Evolutionary conservation across 2,113 vertebrate species (phyloP).

Genomic region (Gila orcuttii): DNA sequence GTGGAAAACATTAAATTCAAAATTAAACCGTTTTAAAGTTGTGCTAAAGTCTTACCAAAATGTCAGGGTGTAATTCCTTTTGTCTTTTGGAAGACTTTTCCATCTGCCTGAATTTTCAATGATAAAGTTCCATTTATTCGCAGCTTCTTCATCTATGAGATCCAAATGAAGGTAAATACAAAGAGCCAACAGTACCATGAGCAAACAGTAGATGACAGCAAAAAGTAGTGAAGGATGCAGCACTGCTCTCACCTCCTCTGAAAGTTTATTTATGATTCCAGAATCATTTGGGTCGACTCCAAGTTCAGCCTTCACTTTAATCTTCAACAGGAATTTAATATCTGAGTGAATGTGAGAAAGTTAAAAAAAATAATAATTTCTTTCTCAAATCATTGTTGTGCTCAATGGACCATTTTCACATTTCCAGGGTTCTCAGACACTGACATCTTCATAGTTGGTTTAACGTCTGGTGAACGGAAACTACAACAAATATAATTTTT

Average conservation of each 20-base stretch:
- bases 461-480: too few species aligned
- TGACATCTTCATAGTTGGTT: too few species aligned
- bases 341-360: not conserved
- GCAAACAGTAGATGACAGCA: not conserved
- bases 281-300: not conserved
- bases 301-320: not conserved
- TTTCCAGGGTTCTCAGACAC: too few species aligned
- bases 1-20: not conserved
- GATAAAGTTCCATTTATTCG: not conserved
- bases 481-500: too few species aligned
- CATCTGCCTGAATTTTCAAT: not conserved
- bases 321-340: not conserved
- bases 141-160: not conserved
- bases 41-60: not conserved
- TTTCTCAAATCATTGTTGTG: not conserved
- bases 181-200: not conserved
- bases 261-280: not conserved
- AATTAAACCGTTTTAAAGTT: not conserved
- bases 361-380: accelerated
- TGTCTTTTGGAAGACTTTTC: not conserved
- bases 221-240: not conserved
- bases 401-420: too few species aligned
- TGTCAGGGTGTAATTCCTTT: not conserved
- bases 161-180: not conserved
- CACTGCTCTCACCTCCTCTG: slow-evolving; percentile 7